Percentiles rank a stretch among this genome's conserved stretches.
phyloP scores from a whole-genome alignment of 2,888 invertebrate genomes.

The Cybosia mesomella region DNA sequence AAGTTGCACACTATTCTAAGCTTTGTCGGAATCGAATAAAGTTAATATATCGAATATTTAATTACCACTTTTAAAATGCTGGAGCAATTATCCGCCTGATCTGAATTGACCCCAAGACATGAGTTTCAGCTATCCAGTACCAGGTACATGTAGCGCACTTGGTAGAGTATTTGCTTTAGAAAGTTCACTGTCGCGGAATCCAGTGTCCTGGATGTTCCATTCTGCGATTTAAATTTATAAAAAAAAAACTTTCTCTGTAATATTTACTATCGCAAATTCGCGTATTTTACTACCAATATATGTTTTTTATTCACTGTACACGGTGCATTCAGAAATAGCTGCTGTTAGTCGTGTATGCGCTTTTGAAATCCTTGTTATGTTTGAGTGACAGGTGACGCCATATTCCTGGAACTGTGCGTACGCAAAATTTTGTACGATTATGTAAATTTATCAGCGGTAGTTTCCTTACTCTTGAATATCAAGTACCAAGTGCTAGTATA shows the following conservation, averaged over 20 bases:
- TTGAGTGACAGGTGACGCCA: slow-evolving; percentile 36
- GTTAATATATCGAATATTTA: no score
- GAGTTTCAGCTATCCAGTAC: no score
- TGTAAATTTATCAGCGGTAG: slow-evolving; percentile 6
- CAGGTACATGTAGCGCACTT: no score
- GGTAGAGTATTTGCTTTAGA: no score
- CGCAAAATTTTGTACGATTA: slow-evolving; percentile 14
- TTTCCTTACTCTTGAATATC: slow-evolving; percentile 6
- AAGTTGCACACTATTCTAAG: no score
- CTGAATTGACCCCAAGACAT: no score
- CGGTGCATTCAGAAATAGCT: background rate
- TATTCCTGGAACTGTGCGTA: slow-evolving; percentile 33
- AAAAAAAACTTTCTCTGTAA: background rate
- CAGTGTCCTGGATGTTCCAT: no score
- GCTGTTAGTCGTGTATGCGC: slow-evolving; percentile 1
- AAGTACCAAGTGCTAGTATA: background rate
- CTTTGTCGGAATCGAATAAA: no score
- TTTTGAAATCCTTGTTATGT: slow-evolving; percentile 37
- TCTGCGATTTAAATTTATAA: background rate
- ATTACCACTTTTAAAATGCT: no score
- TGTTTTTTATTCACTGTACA: background rate
- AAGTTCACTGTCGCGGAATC: no score
- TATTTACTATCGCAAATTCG: background rate
- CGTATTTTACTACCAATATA: background rate
- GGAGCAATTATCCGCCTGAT: no score